Percentiles rank a stretch among this genome's conserved stretches.
These are phyloP conservation scores for Microctonus aethiopoides DNA, from an alignment of 2,888 invertebrate genomes.

Conservation along the genomic window DNA sequence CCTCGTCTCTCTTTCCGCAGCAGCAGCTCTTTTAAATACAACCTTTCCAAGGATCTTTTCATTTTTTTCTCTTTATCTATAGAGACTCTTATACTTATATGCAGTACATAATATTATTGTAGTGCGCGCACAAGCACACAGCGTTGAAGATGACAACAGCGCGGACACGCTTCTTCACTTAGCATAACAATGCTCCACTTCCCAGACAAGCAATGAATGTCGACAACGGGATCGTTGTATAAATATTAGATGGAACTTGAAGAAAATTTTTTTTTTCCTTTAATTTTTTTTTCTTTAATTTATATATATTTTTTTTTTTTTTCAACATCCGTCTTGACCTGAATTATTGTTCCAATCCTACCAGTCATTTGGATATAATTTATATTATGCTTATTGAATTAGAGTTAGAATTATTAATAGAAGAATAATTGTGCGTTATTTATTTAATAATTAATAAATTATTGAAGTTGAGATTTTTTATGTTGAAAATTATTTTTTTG, in stretches of 20 bases:
- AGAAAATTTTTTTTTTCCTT: slow-evolving; percentile 6
- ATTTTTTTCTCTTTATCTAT: slow-evolving; percentile 32
- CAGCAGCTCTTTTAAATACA: slow-evolving; percentile 7
- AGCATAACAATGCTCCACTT: slow-evolving; percentile 53
- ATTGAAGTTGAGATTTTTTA: too few species aligned
- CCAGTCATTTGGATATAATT: not conserved
- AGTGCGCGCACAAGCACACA: not conserved
- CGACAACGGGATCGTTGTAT: slow-evolving; percentile 39
- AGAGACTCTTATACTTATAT: too few species aligned
- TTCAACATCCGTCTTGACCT: not conserved
- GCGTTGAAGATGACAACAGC: slow-evolving; percentile 5
- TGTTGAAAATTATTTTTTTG: too few species aligned
- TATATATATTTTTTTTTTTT: not conserved
- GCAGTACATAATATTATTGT: not conserved
- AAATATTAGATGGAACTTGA: slow-evolving; percentile 23
- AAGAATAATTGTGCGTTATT: not conserved
- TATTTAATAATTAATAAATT: too few species aligned
- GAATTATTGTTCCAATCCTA: not conserved
- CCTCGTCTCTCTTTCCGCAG: not conserved
- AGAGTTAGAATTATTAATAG: not conserved
- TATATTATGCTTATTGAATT: too few species aligned
- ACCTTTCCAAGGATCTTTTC: slow-evolving; percentile 32
- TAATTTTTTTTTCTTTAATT: not conserved
- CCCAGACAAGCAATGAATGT: slow-evolving; percentile 33
- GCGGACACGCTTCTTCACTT: slow-evolving; percentile 48